Conservation (phyloP, 1,140 invertebrate genomes). For the Aphelinus atriplicis region DNA sequence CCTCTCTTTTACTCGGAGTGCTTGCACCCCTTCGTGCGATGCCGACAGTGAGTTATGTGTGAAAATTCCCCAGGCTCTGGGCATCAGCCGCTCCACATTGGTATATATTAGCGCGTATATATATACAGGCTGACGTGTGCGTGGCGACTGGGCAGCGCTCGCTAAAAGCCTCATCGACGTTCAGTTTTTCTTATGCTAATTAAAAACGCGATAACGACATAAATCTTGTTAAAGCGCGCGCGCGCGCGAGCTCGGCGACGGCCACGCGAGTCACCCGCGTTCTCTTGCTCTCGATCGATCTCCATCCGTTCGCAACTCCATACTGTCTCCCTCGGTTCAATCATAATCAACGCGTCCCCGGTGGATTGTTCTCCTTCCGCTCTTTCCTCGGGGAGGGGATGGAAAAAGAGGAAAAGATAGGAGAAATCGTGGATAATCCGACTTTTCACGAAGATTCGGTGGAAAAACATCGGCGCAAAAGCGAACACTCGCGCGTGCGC, state of each 20-base stretch:
- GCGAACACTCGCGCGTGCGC: too few relatives aligned
- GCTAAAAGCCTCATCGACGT: constrained; percentile 32
- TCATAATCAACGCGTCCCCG: too few relatives aligned
- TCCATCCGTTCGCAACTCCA: not conserved
- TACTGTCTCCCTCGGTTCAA: too few relatives aligned
- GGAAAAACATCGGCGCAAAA: too few relatives aligned
- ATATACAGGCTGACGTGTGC: not conserved
- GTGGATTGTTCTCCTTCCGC: too few relatives aligned
- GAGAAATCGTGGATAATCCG: too few relatives aligned
- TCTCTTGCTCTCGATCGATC: not conserved
- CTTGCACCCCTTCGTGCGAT: constrained; percentile 24
- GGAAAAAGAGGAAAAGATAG: too few relatives aligned
- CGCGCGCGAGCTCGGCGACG: not conserved
- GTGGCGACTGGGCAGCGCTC: not conserved
- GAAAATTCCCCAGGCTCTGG: constrained; percentile 30
- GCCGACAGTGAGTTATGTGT: constrained; percentile 39
- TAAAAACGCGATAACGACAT: constrained; percentile 35
- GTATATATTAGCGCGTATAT: not conserved
- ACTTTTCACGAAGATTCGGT: too few relatives aligned
- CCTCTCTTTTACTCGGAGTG: not conserved
- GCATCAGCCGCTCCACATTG: not conserved
- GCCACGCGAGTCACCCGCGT: too few relatives aligned
- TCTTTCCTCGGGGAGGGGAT: too few relatives aligned
- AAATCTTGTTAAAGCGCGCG: constrained; percentile 25
- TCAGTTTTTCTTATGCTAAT: constrained; percentile 39